A percentile compares a stretch with the other conserved stretches of the same genome.
Evolutionary conservation across 2,888 invertebrate genomes (phyloP).

Genomic region (Caenorhabditis imperialis): DNA sequence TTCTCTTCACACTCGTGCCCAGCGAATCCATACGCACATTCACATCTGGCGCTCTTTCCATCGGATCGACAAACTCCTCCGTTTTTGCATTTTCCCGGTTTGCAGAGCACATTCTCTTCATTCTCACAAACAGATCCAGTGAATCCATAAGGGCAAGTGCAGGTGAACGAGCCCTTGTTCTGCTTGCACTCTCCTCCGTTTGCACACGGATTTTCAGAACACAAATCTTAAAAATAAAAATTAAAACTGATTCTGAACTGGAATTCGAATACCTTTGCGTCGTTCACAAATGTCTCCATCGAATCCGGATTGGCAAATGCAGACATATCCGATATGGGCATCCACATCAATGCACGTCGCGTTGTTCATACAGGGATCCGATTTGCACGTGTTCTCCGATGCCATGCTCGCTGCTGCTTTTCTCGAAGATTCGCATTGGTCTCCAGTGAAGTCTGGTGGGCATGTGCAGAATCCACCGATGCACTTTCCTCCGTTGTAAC

Average conservation of each 20-base stretch:
- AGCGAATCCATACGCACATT: constrained; percentile 86
- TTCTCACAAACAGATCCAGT: constrained; percentile 87
- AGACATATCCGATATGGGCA: constrained; percentile 88
- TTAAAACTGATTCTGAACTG: too few species aligned
- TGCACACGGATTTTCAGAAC: constrained; percentile 43
- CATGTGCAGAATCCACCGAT: constrained; percentile 46
- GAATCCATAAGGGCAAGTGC: constrained; percentile 93
- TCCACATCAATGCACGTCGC: constrained; percentile 30
- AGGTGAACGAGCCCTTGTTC: constrained; percentile 83
- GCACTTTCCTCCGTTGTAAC: constrained; percentile 70
- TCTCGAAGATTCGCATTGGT: constrained; percentile 49
- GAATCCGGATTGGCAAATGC: constrained; percentile 94
- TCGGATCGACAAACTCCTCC: constrained; percentile 89
- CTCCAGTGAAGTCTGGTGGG: constrained; percentile 50
- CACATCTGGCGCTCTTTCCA: constrained; percentile 86
- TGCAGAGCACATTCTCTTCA: not conserved
- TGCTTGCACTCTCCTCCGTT: constrained; percentile 60
- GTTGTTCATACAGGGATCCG: constrained; percentile 61
- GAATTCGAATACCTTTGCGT: not conserved
- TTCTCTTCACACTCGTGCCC: constrained; percentile 88
- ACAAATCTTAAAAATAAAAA: constrained; percentile 22
- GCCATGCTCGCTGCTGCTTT: constrained; percentile 4
- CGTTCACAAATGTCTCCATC: constrained; percentile 90
- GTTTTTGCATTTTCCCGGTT: constrained; percentile 84
- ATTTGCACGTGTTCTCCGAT: constrained; percentile 56